Percentiles rank a stretch among this genome's conserved stretches.
phyloP scores from a whole-genome alignment of 2,113 vertebrate genomes.

The Myrmecophaga tridactyla region DNA sequence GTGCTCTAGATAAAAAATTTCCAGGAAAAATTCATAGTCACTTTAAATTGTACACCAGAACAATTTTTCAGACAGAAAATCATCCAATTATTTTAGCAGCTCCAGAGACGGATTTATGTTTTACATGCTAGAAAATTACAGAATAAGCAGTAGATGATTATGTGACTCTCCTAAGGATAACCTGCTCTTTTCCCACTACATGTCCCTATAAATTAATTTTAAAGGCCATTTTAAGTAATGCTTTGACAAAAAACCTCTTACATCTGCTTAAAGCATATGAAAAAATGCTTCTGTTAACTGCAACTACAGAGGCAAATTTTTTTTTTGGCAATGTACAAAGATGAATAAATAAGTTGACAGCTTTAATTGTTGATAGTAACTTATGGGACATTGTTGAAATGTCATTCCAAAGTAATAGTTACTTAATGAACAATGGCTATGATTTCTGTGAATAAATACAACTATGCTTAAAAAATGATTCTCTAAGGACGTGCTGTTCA shows the following conservation, averaged over 20 bases:
- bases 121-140: conserved; percentile 71
- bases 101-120: conserved; percentile 73
- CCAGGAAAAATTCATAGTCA: conserved; percentile 77
- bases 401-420: not conserved
- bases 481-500: not conserved
- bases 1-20: conserved; percentile 77
- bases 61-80: conserved; percentile 83
- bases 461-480: not conserved
- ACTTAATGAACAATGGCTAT: not conserved
- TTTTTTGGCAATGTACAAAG: not conserved
- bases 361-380: not conserved
- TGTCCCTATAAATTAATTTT: conserved; percentile 62
- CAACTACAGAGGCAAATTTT: not conserved
- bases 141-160: conserved; percentile 66
- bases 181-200: not conserved
- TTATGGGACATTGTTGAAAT: not conserved
- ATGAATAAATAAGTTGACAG: not conserved
- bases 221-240: conserved; percentile 53
- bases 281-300: not conserved
- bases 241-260: conserved; percentile 18
- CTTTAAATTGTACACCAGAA: conserved; percentile 80
- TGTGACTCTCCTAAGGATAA: conserved; percentile 58
- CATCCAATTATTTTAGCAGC: conserved; percentile 79
- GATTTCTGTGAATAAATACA: not conserved
- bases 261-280: not conserved